These are phyloP conservation scores for Trissolcus brochymenae DNA, from an alignment of 2,888 invertebrate genomes.

Conservation along the genomic window DNA sequence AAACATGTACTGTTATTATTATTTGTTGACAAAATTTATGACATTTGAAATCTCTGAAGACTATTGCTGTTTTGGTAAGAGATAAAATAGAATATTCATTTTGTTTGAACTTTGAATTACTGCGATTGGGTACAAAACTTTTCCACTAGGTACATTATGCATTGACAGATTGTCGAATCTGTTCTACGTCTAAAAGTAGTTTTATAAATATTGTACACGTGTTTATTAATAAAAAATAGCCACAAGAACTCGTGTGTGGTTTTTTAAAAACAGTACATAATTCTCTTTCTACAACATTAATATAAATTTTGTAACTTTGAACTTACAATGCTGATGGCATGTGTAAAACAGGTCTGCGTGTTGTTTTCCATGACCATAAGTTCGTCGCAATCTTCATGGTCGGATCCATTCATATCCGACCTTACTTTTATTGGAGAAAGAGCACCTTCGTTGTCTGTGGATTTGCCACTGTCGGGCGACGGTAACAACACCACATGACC, in stretches of 20 bases:
- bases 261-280: too few species aligned
- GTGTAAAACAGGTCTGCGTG: conserved; percentile 78
- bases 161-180: not conserved
- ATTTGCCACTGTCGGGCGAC: conserved; percentile 78
- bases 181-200: too few species aligned
- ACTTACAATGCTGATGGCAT: conserved; percentile 79
- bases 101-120: not conserved
- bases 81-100: not conserved
- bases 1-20: too few species aligned
- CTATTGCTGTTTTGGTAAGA: too few species aligned
- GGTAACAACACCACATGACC: conserved; percentile 77
- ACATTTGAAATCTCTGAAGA: too few species aligned
- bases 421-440: conserved; percentile 72
- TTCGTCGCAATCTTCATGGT: conserved; percentile 79
- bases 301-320: conserved; percentile 6
- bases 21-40: too few species aligned
- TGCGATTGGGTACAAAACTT: not conserved
- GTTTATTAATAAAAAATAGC: conserved; percentile 1
- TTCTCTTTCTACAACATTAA: not conserved
- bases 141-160: not conserved
- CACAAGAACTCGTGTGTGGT: not conserved
- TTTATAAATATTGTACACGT: not conserved
- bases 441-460: conserved; percentile 78
- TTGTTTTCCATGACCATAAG: conserved; percentile 77
- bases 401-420: conserved; percentile 72